These are phyloP conservation scores for Alouatta palliata DNA, from an alignment of 2,113 vertebrate species.

Conservation along the genomic window DNA sequence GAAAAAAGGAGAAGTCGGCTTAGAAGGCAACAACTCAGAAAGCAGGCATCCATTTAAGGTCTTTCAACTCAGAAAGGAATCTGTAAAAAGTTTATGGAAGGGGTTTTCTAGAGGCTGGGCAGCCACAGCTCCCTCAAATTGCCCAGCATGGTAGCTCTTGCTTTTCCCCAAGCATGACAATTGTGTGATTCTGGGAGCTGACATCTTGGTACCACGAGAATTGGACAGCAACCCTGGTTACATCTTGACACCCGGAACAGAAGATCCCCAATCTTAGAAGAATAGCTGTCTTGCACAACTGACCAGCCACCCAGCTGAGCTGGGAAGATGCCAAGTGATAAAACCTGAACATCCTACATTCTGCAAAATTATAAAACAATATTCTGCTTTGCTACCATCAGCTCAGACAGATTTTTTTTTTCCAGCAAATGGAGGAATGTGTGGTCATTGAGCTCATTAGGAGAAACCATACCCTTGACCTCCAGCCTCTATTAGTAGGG, in stretches of 20 bases:
- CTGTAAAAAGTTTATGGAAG: neutral
- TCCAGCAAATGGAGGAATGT: neutral
- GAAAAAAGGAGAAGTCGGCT: neutral
- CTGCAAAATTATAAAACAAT: neutral
- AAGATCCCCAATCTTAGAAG: neutral
- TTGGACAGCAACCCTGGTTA: neutral
- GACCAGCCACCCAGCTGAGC: neutral
- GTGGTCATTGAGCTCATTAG: neutral
- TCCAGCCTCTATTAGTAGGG: neutral
- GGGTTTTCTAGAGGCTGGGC: rapidly evolving
- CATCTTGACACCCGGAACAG: neutral
- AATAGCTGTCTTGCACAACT: neutral
- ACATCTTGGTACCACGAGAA: neutral
- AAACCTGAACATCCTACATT: neutral
- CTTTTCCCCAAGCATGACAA: neutral
- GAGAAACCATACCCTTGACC: neutral
- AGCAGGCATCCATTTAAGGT: neutral
- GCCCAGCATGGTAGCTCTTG: neutral
- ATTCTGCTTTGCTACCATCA: neutral
- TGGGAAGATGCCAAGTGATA: neutral
- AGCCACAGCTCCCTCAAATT: neutral
- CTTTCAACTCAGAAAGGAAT: neutral
- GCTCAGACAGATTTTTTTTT: neutral
- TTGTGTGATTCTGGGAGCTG: neutral
- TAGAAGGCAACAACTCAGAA: neutral